phyloP scores from a whole-genome alignment of 1,140 invertebrate species.

The Pogonus chalceus region DNA sequence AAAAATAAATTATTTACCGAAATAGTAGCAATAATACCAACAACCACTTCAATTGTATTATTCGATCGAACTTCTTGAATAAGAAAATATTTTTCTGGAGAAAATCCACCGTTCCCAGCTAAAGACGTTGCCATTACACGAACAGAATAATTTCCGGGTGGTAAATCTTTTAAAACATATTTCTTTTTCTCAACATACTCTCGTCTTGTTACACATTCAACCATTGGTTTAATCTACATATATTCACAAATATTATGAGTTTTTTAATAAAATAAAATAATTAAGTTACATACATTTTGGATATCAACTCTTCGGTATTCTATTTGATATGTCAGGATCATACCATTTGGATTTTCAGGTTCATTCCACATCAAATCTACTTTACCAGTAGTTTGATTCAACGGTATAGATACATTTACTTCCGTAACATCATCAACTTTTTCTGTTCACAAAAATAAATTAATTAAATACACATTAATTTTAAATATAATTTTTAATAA shows the following conservation, averaged over 20 bases:
- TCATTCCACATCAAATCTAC: conserved; percentile 64
- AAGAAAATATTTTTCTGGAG: conserved; percentile 48
- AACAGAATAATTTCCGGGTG: conserved; percentile 79
- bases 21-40: conserved; percentile 20
- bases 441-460: conserved; percentile 32
- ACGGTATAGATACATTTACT: conserved; percentile 36
- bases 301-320: conserved; percentile 55
- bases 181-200: conserved; percentile 33
- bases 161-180: conserved; percentile 43
- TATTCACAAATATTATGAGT: conserved; percentile 16
- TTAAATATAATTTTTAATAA: not conserved
- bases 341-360: conserved; percentile 74
- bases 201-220: conserved; percentile 45
- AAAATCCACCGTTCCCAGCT: conserved; percentile 62
- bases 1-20: not conserved
- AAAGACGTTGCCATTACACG: conserved; percentile 68
- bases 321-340: conserved; percentile 74
- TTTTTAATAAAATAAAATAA: conserved; percentile 5
- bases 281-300: conserved; percentile 41
- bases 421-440: conserved; percentile 49
- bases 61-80: conserved; percentile 42
- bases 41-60: conserved; percentile 24
- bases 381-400: conserved; percentile 31
- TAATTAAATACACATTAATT: not conserved
- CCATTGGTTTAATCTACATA: conserved; percentile 34